Evolutionary conservation across 2,888 invertebrate genomes (phyloP), one percentile per base, ranked within the genome.

Genomic region (Anthrax anthrax): DNA sequence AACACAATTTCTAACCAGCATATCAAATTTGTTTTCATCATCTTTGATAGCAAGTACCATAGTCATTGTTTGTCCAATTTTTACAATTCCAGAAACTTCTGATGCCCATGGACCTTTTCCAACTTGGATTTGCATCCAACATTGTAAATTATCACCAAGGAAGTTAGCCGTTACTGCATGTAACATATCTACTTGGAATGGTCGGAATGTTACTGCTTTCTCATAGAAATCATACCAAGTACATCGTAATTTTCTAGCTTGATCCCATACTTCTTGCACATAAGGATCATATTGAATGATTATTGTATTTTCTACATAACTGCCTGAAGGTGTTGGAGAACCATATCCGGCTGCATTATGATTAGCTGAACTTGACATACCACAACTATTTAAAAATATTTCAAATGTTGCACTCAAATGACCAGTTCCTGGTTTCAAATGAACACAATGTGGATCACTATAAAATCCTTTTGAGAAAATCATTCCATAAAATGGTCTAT

Each of bases 61-160:
- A 13, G 92, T 92, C 92, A 92, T 92, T 0, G 92, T 92, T 65
- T 92, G 92, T 19, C 92, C 92, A 55, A 92, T 92, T 71, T 92
- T 92, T 12, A 92, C 92, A 59, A 92, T 90, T 46, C 92, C 92
- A 1, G 90, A 90, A 32, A 92, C 92, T 70, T 92, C 92, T 14
- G 89, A 89, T n/a, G 92, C 92, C 92, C 92, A 92, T 1, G 92
- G 92, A 54, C 92, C 92, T 65, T 92, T 92, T 47, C 92, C 92
- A 40, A 91, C 91, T 70, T 92, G 92, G 58, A 92, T 92, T 69
- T 92, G 92, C 92, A 92, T 92, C 92, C 92, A 92, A 70, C 92
- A 92, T 64, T 92, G 91, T 57, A 92, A 72, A 71, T 92, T 92
- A 69, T 92, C 92, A 27, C 92, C 92, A 57, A 92, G 77, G 77